Evolutionary conservation across 2,113 vertebrate genomes (phyloP), one percentile per base, ranked within the genome.

Genomic region (Anser cygnoides): DNA sequence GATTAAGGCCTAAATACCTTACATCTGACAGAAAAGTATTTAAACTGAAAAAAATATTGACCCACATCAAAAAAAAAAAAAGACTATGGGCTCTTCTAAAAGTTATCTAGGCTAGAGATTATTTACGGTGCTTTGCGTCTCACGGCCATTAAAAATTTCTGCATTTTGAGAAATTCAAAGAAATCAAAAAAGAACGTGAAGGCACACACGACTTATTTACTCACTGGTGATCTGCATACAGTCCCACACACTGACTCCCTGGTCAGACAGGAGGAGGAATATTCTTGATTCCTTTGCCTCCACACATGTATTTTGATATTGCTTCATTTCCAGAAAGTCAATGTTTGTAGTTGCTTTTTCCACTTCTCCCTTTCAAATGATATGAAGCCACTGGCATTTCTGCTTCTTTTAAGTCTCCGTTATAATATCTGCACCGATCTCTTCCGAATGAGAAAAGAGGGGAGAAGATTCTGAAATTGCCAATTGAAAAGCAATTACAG

Each of bases 201-300:
- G 50, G 25, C 10, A 43, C 16, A 57, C n/a, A 26, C 50, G 18
- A 58, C 54, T 23, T 5, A 19, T 11, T 54, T 20, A 17, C 50
- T 39, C 44, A 26, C 57, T 39, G 63, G 14, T 46, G 73, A 39
- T 1, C 10, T 1, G 29, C 29, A 18, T 0, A 8, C 3, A 26
- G 25, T 25, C 10, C 46, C 28, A 35, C 44, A 77, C 4, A n/a
- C 71, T 8, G 71, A 26, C 26, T 5, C 20, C 33, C 35, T 8
- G 9, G 1, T 14, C 65, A 50, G 52, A 19, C 13, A 67, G 46
- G 8, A 90, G 43, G 18, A 74, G 7, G 39, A 75, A 68, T 4
- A 17, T 17, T 66, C 39, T 23, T 20, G 5, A 75, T 28, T 63
- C 62, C n/a, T 71, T 59, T 50, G 23, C 13, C 41, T 59, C 37